phyloP scores from a whole-genome alignment of 2,797 vertebrate species.

The Falco peregrinus region DNA sequence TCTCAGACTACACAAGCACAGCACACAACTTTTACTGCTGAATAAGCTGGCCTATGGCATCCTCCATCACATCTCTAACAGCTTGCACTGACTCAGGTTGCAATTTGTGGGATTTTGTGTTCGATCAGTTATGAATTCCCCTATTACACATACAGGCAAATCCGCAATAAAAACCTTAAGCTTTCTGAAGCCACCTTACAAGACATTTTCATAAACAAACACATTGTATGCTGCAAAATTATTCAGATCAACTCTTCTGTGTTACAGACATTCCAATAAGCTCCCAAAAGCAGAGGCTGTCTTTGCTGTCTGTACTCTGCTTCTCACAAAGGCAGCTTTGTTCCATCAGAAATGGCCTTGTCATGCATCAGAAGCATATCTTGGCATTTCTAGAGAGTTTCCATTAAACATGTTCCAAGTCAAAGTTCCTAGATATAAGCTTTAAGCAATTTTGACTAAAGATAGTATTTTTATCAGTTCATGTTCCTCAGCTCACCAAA shows the following conservation, averaged over 20 bases:
- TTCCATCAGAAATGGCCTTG: slow-evolving; percentile 59
- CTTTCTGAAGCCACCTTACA: neutral
- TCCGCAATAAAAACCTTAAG: rapidly evolving
- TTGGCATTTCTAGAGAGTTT: slow-evolving; percentile 33
- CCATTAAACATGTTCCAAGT: slow-evolving; percentile 10
- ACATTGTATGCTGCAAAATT: neutral
- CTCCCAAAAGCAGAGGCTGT: slow-evolving; percentile 45
- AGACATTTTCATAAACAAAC: neutral
- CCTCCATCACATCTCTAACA: neutral
- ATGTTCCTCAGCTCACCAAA: neutral
- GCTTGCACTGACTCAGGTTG: neutral
- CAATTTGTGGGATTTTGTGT: rapidly evolving
- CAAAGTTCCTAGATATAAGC: slow-evolving; percentile 5
- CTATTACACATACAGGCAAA: rapidly evolving
- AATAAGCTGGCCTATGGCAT: neutral
- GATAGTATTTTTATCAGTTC: neutral
- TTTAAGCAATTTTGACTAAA: neutral
- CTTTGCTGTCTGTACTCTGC: slow-evolving; percentile 39
- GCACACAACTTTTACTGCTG: neutral
- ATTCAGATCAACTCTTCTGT: neutral
- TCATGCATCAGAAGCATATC: slow-evolving; percentile 31
- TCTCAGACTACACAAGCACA: neutral
- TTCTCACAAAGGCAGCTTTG: slow-evolving; percentile 72
- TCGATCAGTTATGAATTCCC: neutral
- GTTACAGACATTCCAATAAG: slow-evolving; percentile 52